A percentile compares a stretch with the other conserved stretches of the same genome.
Conservation (phyloP, 2,888 invertebrate genomes). For the Platypus cylindrus region DNA sequence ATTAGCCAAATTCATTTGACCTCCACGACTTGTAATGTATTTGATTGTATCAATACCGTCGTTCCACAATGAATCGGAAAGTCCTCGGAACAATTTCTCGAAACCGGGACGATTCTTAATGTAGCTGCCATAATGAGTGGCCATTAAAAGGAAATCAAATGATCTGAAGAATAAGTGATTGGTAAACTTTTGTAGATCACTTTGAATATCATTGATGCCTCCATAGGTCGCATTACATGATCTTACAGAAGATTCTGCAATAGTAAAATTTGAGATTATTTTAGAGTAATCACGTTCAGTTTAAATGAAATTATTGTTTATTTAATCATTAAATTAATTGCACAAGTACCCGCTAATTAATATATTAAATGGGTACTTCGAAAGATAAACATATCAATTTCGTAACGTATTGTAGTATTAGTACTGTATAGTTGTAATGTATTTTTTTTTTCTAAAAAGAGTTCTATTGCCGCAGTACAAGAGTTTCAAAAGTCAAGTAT, state of each 20-base stretch:
- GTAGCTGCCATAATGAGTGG: constrained; percentile 65
- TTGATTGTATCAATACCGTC: constrained; percentile 65
- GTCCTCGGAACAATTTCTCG: constrained; percentile 55
- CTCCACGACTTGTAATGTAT: constrained; percentile 62
- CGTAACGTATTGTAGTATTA: too few species aligned
- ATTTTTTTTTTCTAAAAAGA: too few species aligned
- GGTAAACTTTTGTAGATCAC: constrained; percentile 42
- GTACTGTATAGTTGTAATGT: too few species aligned
- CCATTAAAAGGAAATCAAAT: constrained; percentile 60
- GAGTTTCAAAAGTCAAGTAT: too few species aligned
- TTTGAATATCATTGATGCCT: constrained; percentile 39
- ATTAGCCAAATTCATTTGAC: constrained; percentile 42
- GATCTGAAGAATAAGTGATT: constrained; percentile 58
- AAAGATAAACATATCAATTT: too few species aligned
- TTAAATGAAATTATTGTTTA: too few species aligned
- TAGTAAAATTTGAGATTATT: constrained; percentile 12
- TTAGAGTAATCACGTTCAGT: too few species aligned
- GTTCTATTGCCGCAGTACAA: too few species aligned
- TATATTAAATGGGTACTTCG: too few species aligned
- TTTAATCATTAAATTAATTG: too few species aligned
- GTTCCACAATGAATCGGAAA: constrained; percentile 64
- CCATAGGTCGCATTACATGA: constrained; percentile 56
- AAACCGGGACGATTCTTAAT: constrained; percentile 65
- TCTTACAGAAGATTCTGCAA: constrained; percentile 24
- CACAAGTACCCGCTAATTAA: too few species aligned